These are phyloP conservation scores for Cerceris rybyensis DNA, from an alignment of 2,888 invertebrate species.

Conservation along the genomic window DNA sequence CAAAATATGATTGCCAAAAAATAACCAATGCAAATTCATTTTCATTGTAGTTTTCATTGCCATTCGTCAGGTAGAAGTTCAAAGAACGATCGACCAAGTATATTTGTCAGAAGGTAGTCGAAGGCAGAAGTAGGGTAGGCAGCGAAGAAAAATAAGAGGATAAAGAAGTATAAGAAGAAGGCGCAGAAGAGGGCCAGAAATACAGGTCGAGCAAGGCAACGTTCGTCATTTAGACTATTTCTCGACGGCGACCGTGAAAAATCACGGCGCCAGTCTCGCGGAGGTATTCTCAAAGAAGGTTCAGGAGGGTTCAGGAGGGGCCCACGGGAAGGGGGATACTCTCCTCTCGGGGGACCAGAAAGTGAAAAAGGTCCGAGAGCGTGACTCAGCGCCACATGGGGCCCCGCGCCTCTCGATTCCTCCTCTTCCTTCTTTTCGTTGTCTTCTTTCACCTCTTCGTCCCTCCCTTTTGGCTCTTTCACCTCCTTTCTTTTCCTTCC, in stretches of 20 bases:
- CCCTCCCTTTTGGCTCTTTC: too few relatives aligned
- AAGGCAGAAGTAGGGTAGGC: too few relatives aligned
- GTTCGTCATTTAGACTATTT: slow-evolving; percentile 60
- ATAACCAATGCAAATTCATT: too few relatives aligned
- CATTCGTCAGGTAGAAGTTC: too few relatives aligned
- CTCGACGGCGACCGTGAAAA: slow-evolving; percentile 71
- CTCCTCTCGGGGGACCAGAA: slow-evolving; percentile 45
- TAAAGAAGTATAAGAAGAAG: too few relatives aligned
- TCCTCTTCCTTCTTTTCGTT: background rate
- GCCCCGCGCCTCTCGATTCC: slow-evolving; percentile 49
- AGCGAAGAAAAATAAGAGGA: too few relatives aligned
- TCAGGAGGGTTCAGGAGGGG: too few relatives aligned
- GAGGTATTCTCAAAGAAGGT: slow-evolving; percentile 48
- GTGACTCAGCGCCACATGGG: slow-evolving; percentile 68
- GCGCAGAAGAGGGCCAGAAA: slow-evolving; percentile 13
- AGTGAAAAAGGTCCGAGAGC: slow-evolving; percentile 57
- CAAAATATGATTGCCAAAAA: too few relatives aligned
- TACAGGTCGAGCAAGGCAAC: slow-evolving; percentile 44
- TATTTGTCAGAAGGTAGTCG: too few relatives aligned
- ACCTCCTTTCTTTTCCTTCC: background rate
- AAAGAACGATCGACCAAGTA: too few relatives aligned
- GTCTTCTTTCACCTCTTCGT: slow-evolving; percentile 5
- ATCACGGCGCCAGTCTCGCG: slow-evolving; percentile 71
- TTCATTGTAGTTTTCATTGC: too few relatives aligned
- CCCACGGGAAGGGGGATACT: too few relatives aligned